These are phyloP conservation scores for Coracopsis vasa DNA, from an alignment of 2,113 vertebrate genomes.

Conservation along the genomic window DNA sequence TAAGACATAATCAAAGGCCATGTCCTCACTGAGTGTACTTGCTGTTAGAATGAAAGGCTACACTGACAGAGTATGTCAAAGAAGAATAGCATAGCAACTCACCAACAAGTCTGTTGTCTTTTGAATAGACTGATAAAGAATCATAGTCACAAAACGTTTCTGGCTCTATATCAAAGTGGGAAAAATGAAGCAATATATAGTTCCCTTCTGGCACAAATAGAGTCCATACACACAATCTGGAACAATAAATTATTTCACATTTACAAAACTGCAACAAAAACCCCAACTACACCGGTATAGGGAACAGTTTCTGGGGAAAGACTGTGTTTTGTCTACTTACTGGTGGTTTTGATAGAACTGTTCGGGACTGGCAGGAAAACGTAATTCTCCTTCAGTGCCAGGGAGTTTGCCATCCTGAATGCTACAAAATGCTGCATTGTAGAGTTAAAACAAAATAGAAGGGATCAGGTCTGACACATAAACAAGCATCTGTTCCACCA, in stretches of 20 bases:
- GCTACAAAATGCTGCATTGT: conserved; percentile 70
- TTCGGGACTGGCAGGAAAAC: conserved; percentile 69
- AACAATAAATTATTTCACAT: neutral
- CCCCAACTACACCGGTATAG: rapidly evolving
- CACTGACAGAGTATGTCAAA: neutral
- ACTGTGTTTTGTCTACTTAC: conserved; percentile 63
- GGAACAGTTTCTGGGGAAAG: neutral
- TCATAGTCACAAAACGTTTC: conserved; percentile 74
- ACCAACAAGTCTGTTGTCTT: conserved; percentile 72
- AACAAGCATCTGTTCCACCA: neutral
- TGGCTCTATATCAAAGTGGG: conserved; percentile 76
- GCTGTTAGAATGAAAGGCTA: neutral
- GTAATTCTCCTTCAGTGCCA: conserved; percentile 69
- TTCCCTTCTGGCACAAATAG: conserved; percentile 66
- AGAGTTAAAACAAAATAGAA: neutral
- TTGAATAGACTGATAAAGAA: conserved; percentile 74
- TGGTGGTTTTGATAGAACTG: conserved; percentile 76
- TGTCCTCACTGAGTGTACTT: neutral
- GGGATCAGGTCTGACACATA: neutral
- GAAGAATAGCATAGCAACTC: conserved; percentile 22
- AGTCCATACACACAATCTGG: conserved; percentile 80
- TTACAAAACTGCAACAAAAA: neutral
- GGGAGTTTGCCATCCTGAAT: conserved; percentile 63
- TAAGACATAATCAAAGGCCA: neutral
- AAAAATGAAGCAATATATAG: conserved; percentile 74